Percentiles rank a stretch among this genome's conserved stretches.
These are phyloP conservation scores for Hydrotaea cyrtoneurina DNA, from an alignment of 2,888 invertebrate species.

Conservation along the genomic window DNA sequence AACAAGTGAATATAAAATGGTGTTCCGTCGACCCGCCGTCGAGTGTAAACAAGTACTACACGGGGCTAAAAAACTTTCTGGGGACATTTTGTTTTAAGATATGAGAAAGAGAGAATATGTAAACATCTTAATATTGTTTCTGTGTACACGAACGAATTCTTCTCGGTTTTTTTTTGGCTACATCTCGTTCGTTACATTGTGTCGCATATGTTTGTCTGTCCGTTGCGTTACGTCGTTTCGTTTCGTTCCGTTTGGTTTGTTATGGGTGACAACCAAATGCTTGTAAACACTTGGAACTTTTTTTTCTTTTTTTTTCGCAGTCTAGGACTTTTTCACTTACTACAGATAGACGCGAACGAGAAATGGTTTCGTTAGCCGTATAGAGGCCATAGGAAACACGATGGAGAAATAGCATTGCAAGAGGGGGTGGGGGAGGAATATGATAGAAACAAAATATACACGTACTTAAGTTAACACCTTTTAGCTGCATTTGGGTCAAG, in stretches of 20 bases:
- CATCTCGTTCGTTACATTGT: too few species aligned
- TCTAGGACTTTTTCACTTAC: slow-evolving; percentile 37
- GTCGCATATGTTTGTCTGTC: neutral
- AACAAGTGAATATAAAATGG: slow-evolving; percentile 14
- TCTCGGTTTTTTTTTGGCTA: neutral
- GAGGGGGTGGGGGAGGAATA: neutral
- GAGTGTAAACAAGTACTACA: neutral
- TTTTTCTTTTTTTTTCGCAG: neutral
- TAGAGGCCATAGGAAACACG: neutral
- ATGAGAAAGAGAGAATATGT: neutral
- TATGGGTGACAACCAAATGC: slow-evolving; percentile 45
- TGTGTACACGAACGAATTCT: neutral
- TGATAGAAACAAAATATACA: neutral
- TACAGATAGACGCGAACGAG: neutral
- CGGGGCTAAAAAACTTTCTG: neutral
- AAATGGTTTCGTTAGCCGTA: too few species aligned
- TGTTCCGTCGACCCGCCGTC: neutral
- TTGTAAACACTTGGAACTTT: slow-evolving; percentile 49
- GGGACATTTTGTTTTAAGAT: neutral
- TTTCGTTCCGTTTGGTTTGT: slow-evolving; percentile 7
- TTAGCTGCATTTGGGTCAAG: slow-evolving; percentile 47
- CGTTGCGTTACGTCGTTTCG: neutral
- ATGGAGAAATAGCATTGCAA: neutral
- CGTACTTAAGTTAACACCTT: slow-evolving; percentile 48
- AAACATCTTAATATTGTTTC: slow-evolving; percentile 34